Evolutionary conservation across 2,113 vertebrate species (phyloP).

Genomic region (Cyphomyrus discorhynchus): DNA sequence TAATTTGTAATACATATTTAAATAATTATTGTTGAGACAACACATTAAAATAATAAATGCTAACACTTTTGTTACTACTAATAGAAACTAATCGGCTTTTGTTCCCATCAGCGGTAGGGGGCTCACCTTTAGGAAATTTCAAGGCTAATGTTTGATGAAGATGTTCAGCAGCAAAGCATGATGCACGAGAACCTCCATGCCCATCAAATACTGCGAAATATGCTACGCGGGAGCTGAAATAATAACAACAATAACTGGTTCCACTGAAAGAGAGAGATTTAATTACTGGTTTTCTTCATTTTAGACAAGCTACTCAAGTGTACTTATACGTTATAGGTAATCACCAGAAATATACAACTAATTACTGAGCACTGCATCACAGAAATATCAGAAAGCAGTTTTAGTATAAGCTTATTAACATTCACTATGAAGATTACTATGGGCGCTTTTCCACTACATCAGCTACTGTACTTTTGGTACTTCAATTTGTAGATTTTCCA

Average conservation of each 20-base stretch:
- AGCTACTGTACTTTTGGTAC: no score
- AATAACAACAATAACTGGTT: not conserved
- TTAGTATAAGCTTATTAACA: not conserved
- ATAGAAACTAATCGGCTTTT: not conserved
- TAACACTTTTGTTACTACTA: not conserved
- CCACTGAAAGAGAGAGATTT: not conserved
- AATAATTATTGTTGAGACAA: not conserved
- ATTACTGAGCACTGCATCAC: not conserved
- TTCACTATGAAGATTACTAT: not conserved
- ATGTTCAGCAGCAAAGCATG: slow-evolving; percentile 83
- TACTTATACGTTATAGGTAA: not conserved
- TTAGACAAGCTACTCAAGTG: not conserved
- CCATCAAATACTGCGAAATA: slow-evolving; percentile 95
- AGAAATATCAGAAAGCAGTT: not conserved
- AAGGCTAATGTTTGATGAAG: slow-evolving; percentile 79
- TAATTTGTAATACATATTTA: not conserved
- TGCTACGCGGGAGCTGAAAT: slow-evolving; percentile 68
- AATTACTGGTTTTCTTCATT: not conserved
- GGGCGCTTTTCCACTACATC: not conserved
- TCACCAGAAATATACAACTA: not conserved
- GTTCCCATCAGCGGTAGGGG: not conserved
- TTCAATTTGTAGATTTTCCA: no score
- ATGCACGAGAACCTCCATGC: slow-evolving; percentile 82
- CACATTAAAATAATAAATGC: not conserved
- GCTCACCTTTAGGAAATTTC: slow-evolving; percentile 82